Evolutionary conservation across 2,797 vertebrate species (phyloP), one percentile per base, ranked within the genome.

Genomic region (Eulemur mongoz): DNA sequence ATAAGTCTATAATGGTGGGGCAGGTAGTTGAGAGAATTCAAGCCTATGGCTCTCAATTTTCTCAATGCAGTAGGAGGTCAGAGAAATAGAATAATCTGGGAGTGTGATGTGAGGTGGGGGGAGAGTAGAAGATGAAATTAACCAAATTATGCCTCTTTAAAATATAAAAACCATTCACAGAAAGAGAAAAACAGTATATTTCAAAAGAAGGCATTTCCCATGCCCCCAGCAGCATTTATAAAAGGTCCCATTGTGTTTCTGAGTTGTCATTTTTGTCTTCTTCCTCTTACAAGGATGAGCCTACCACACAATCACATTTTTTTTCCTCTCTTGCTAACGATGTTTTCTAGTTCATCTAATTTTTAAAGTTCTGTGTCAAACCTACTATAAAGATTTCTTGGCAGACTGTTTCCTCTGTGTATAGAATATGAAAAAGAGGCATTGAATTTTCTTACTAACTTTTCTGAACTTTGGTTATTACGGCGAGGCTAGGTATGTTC

Each of bases 401-500:
- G 85, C 82, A 93, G 89, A 92, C 23, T 83, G 43, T 32, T 61
- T 84, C 96, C 93, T 97, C 91, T 97, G 93, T 89, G 94, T 75
- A 82, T 27, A 96, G 89, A 91, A 54, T 96, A 94, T 82, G 89
- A 94, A 95, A 87, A 95, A 82, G 91, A 73, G 69, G 89, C 86
- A 88, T 27, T 93, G 83, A 85, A 92, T 98, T 97, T 95, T 88
- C 61, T 22, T 67, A 85, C 72, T 76, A 95, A 92, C 87, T 94
- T 95, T 86, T 84, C 87, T 95, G 96, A 98, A 97, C 96, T 96
- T 96, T 45, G 54, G 89, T 97, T 94, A 94, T 92, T 91, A 95
- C 10, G 75, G 79, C 0, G 0, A 78, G 54, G 38, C n/a, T 45
- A 35, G 70, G 50, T 40, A 88, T 86, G 27, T 76, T 88, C 76